phyloP scores from a whole-genome alignment of 1,140 invertebrate genomes.

The Zaprionus inermis region DNA sequence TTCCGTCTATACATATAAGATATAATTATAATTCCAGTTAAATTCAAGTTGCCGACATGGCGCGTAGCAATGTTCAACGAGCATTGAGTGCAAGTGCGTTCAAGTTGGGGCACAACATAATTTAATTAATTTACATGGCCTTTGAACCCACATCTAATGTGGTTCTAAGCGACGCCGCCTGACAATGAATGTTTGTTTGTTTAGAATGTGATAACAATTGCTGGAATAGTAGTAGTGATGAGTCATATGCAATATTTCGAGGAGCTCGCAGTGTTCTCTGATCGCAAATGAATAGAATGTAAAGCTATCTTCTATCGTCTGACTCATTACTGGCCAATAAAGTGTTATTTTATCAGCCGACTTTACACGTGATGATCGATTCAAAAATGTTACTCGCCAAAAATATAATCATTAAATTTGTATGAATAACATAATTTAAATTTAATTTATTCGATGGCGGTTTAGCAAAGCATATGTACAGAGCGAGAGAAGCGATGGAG shows the following conservation, averaged over 20 bases:
- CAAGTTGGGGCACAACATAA: constrained; percentile 17
- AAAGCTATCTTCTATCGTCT: not conserved
- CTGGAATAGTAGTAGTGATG: constrained; percentile 5
- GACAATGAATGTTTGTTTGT: not conserved
- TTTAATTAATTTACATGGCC: constrained; percentile 38
- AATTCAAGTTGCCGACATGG: constrained; percentile 13
- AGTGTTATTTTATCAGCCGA: constrained; percentile 1
- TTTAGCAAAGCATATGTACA: constrained; percentile 66
- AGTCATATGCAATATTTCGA: constrained; percentile 11
- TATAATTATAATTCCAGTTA: constrained; percentile 19
- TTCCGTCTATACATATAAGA: not conserved
- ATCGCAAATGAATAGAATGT: not conserved
- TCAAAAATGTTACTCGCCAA: not conserved
- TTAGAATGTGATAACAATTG: constrained; percentile 30
- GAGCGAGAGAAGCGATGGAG: constrained; percentile 28
- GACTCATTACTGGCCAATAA: constrained; percentile 12
- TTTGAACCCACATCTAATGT: constrained; percentile 35
- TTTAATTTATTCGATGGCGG: constrained; percentile 75
- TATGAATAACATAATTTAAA: constrained; percentile 33
- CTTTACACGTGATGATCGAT: not conserved
- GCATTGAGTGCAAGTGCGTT: not conserved
- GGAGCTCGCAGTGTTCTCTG: not conserved
- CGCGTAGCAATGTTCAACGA: not conserved
- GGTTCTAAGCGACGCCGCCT: constrained; percentile 7
- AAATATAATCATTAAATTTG: not conserved